phyloP scores from a whole-genome alignment of 2,888 invertebrate genomes.

The Pammene aurita region DNA sequence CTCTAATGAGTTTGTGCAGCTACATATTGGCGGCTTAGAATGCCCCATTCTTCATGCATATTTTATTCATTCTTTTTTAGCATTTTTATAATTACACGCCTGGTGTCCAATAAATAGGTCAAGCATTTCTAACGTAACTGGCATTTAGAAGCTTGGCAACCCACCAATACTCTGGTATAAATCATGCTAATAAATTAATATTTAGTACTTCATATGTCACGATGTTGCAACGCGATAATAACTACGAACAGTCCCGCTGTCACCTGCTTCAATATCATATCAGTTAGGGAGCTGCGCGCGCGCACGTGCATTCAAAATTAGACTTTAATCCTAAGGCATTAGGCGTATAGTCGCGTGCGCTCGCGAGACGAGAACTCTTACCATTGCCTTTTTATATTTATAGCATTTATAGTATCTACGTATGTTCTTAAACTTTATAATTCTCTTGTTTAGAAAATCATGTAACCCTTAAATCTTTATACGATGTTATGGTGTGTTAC shows the following conservation, averaged over 20 bases:
- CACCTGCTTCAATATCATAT: conserved; percentile 35
- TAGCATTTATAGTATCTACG: conserved; percentile 37
- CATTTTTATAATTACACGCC: too few species aligned
- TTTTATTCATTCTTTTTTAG: too few species aligned
- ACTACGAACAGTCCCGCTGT: conserved; percentile 13
- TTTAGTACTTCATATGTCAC: background rate
- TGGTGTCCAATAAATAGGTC: too few species aligned
- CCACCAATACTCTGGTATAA: background rate
- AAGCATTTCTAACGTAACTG: too few species aligned
- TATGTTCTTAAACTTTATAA: conserved; percentile 9
- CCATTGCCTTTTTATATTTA: conserved; percentile 33
- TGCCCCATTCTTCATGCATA: too few species aligned
- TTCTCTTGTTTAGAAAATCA: conserved; percentile 22
- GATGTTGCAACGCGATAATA: background rate
- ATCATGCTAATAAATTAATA: background rate
- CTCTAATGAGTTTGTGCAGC: background rate
- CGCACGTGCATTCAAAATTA: conserved; percentile 7
- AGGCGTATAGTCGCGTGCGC: background rate
- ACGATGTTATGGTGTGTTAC: conserved; percentile 31
- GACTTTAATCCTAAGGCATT: conserved; percentile 4
- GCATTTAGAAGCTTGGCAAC: background rate
- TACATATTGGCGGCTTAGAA: background rate
- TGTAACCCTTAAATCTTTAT: conserved; percentile 34
- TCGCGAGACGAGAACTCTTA: conserved; percentile 8
- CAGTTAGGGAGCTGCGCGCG: background rate